Conservation (phyloP, 2,113 vertebrate genomes). For the Ptychochromis oligacanthus region DNA sequence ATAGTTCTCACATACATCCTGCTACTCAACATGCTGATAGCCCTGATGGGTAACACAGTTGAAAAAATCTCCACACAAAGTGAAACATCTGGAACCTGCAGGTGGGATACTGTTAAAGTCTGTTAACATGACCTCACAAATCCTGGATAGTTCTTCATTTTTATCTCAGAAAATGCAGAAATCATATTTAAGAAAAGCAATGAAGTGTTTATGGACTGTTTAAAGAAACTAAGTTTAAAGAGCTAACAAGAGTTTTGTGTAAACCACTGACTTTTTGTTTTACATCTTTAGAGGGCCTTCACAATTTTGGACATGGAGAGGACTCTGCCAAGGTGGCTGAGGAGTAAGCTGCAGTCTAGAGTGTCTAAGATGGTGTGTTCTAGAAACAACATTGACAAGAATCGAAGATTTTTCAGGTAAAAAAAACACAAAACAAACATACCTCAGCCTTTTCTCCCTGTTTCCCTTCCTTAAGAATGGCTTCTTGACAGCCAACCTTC, state of each 20-base stretch:
- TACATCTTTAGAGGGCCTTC: slow-evolving; percentile 81
- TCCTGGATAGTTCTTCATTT: neutral
- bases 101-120: slow-evolving; percentile 68
- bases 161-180: neutral
- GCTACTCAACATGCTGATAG: slow-evolving; percentile 94
- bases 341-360: slow-evolving; percentile 74
- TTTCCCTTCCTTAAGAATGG: no score
- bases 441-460: no score
- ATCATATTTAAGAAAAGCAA: neutral
- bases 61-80: slow-evolving; percentile 86
- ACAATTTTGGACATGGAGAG: slow-evolving; percentile 90
- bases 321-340: slow-evolving; percentile 81
- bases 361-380: slow-evolving; percentile 80
- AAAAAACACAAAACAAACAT: neutral
- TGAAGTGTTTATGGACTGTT: no score
- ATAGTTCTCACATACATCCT: slow-evolving; percentile 94
- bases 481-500: no score
- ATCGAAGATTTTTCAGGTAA: neutral
- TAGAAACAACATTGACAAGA: slow-evolving; percentile 51
- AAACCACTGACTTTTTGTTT: neutral
- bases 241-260: no score
- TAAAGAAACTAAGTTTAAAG: no score
- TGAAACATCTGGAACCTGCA: slow-evolving; percentile 93
- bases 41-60: slow-evolving; percentile 89
- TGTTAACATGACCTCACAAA: neutral